Evolutionary conservation across 2,888 invertebrate genomes (phyloP).

Genomic region (Antheraea assamensis): DNA sequence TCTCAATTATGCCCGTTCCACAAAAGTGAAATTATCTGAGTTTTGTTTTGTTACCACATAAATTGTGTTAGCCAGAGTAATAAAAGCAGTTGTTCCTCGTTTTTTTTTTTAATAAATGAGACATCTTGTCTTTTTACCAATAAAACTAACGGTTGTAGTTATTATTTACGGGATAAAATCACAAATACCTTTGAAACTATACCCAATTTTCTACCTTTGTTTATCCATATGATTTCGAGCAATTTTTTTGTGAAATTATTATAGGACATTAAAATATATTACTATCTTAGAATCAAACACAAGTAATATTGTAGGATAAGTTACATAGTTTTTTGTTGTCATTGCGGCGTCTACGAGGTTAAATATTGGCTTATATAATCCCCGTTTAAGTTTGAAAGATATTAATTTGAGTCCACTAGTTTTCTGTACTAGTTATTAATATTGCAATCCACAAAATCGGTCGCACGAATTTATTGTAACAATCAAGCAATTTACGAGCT

Average conservation of each 20-base stretch:
- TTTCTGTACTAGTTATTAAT: no score
- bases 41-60: conserved; percentile 39
- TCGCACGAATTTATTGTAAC: no score
- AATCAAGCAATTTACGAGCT: no score
- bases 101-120: conserved; percentile 40
- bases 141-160: neutral
- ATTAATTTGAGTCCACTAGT: no score
- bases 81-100: conserved; percentile 45
- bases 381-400: no score
- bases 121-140: neutral
- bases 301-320: no score
- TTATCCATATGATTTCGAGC: neutral
- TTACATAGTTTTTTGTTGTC: neutral
- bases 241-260: no score
- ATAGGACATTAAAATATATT: no score
- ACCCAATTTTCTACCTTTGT: neutral
- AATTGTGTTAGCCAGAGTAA: conserved; percentile 43
- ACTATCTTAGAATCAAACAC: neutral
- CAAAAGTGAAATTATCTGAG: conserved; percentile 40
- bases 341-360: neutral
- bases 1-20: conserved; percentile 38
- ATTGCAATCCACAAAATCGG: no score
- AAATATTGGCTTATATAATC: neutral
- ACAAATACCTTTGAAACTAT: neutral
- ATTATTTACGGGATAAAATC: neutral